These are phyloP conservation scores for Drosophila prolongata DNA, from an alignment of 2,888 invertebrate genomes.

Conservation along the genomic window DNA sequence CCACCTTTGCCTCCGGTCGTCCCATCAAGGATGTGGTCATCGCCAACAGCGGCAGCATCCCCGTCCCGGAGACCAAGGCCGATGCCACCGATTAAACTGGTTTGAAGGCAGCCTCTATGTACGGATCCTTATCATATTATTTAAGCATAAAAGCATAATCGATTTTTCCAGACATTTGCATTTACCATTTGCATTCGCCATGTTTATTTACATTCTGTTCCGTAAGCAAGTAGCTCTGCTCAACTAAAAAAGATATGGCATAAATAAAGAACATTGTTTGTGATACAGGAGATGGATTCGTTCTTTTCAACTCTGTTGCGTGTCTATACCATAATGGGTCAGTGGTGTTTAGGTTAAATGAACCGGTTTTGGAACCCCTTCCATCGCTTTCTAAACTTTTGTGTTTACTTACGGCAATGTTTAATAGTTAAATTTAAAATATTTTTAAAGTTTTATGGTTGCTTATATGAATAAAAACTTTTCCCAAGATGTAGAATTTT, in stretches of 20 bases:
- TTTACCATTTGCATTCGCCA: conserved; percentile 46
- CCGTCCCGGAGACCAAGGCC: conserved; percentile 90
- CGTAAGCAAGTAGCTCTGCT: conserved; percentile 59
- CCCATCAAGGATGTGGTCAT: conserved; percentile 94
- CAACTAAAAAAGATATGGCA: conserved; percentile 42
- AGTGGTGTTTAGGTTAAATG: conserved; percentile 58
- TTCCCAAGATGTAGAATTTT: background rate
- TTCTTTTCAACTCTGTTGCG: conserved; percentile 17
- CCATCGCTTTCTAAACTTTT: conserved; percentile 11
- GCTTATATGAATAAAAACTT: background rate
- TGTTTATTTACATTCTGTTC: conserved; percentile 27
- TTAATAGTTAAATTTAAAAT: too few species aligned
- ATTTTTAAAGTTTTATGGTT: background rate
- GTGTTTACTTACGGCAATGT: too few species aligned
- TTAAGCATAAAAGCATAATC: conserved; percentile 37
- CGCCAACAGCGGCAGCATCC: conserved; percentile 90
- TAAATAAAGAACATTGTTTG: conserved; percentile 49
- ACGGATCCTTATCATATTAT: conserved; percentile 28
- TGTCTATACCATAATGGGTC: conserved; percentile 6
- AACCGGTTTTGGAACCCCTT: conserved; percentile 61
- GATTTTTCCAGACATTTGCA: conserved; percentile 62
- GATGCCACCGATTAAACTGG: conserved; percentile 88
- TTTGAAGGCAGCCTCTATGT: conserved; percentile 1
- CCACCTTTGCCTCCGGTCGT: conserved; percentile 91
- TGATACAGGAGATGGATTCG: conserved; percentile 52